Conservation (phyloP, 2,797 vertebrate species). For the Anguilla pacifica region DNA sequence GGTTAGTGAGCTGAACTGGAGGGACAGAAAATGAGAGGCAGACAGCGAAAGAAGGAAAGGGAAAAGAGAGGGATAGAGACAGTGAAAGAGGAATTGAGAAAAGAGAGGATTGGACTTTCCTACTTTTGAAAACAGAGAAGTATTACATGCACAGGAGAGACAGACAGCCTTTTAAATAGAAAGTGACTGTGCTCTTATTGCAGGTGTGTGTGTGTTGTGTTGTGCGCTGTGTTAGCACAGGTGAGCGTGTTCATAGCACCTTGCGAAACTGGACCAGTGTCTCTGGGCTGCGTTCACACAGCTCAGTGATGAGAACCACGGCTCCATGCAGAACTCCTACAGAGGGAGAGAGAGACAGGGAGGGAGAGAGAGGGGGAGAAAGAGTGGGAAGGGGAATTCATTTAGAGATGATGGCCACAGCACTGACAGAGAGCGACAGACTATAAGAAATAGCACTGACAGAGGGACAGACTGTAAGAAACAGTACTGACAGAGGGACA, state of each 20-base stretch:
- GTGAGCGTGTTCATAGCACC: slow-evolving; percentile 58
- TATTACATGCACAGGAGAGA: no score
- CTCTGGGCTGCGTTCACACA: slow-evolving; percentile 77
- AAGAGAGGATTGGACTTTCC: not conserved
- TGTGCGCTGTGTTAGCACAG: not conserved
- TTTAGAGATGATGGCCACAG: not conserved
- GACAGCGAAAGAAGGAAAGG: not conserved
- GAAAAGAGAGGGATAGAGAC: not conserved
- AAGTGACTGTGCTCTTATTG: not conserved
- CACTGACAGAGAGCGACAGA: not conserved
- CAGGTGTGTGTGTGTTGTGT: not conserved
- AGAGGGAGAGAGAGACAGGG: slow-evolving; percentile 2
- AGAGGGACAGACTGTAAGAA: no score
- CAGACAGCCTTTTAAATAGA: not conserved
- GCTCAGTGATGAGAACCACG: slow-evolving; percentile 82
- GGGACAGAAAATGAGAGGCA: not conserved
- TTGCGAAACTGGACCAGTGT: slow-evolving; percentile 81
- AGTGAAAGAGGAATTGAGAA: not conserved
- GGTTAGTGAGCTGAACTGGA: not conserved
- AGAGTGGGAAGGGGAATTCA: not conserved
- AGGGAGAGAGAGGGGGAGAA: not conserved
- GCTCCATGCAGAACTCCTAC: slow-evolving; percentile 83
- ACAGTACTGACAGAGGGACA: no score
- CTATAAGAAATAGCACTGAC: no score
- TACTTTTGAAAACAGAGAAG: not conserved